These are phyloP conservation scores for Cladopsammia gracilis DNA, from an alignment of 64 coral and sea anemone genomes.

Conservation along the genomic window DNA sequence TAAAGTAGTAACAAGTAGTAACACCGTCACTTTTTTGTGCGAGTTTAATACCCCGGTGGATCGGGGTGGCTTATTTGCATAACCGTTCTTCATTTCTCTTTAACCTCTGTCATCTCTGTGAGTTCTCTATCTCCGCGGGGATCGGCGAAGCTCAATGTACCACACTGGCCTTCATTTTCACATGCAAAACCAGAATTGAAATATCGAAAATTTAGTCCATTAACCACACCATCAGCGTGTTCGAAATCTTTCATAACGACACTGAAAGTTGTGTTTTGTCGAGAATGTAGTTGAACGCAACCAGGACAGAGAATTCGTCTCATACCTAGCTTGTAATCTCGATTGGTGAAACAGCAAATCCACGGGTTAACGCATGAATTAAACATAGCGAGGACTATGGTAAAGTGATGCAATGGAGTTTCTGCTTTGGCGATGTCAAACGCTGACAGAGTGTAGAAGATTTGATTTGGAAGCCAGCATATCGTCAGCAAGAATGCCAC, in stretches of 20 bases:
- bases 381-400: conserved; percentile 75
- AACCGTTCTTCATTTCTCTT: too few relatives aligned
- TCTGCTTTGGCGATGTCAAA: conserved; percentile 54
- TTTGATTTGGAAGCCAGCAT: conserved; percentile 79
- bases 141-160: too few relatives aligned
- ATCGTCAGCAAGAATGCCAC: conserved; percentile 68
- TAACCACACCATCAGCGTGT: background rate
- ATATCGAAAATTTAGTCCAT: background rate
- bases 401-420: conserved; percentile 73
- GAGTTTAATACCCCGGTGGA: too few relatives aligned
- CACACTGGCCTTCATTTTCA: background rate
- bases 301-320: background rate
- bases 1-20: too few relatives aligned
- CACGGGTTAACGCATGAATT: conserved; percentile 63
- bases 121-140: too few relatives aligned
- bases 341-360: conserved; percentile 64
- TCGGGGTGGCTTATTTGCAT: too few relatives aligned
- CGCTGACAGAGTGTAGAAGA: conserved; percentile 70
- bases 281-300: background rate
- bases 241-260: background rate
- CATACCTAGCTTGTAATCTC: conserved; percentile 31
- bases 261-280: background rate
- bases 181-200: background rate
- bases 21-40: too few relatives aligned
- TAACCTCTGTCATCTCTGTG: too few relatives aligned